Conservation (phyloP, 2,888 invertebrate genomes). For the Nowickia ferox region DNA sequence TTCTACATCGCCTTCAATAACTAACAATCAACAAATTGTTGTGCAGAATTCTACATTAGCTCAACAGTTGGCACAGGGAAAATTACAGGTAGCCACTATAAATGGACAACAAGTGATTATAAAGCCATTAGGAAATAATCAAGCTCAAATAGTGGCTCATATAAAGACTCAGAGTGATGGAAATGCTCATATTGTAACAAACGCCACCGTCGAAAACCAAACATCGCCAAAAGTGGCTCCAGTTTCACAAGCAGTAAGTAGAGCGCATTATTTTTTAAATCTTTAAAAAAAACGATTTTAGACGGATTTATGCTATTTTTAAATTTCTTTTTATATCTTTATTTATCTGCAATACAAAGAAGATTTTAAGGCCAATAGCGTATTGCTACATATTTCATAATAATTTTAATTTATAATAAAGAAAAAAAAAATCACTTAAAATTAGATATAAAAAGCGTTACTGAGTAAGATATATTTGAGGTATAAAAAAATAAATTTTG, state of each 20-base stretch:
- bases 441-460: no score
- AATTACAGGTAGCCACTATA: slow-evolving; percentile 92
- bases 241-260: slow-evolving; percentile 52
- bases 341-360: no score
- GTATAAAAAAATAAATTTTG: no score
- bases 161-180: slow-evolving; percentile 86
- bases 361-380: no score
- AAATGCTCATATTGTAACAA: slow-evolving; percentile 82
- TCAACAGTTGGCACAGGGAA: slow-evolving; percentile 92
- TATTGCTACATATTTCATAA: no score
- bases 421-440: no score
- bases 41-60: slow-evolving; percentile 90
- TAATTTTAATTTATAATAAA: no score
- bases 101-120: slow-evolving; percentile 94
- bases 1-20: slow-evolving; percentile 60
- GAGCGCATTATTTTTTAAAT: not conserved
- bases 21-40: slow-evolving; percentile 86
- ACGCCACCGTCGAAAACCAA: slow-evolving; percentile 77
- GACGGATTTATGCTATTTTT: no score
- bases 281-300: no score
- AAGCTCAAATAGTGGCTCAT: slow-evolving; percentile 90
- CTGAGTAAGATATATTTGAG: no score
- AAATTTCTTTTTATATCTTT: no score
- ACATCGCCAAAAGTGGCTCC: slow-evolving; percentile 64
- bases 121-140: slow-evolving; percentile 90